These are phyloP conservation scores for Psilopogon haemacephalus DNA, from an alignment of 2,113 vertebrate genomes.

Conservation along the genomic window DNA sequence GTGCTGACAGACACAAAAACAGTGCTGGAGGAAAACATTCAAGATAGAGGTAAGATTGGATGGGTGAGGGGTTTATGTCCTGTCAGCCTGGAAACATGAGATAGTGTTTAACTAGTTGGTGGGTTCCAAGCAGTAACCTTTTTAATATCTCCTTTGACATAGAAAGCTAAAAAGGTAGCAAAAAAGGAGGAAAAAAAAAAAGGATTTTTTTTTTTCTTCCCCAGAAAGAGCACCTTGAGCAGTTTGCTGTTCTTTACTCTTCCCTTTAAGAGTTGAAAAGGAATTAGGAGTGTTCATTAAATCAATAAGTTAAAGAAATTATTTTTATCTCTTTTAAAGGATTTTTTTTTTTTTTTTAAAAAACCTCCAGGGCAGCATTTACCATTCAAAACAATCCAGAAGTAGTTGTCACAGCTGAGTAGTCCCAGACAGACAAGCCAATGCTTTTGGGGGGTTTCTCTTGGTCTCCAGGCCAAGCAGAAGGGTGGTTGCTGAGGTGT, in stretches of 20 bases:
- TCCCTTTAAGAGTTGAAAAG: background rate
- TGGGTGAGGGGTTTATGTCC: background rate
- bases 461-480: background rate
- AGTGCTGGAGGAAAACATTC: slow-evolving; percentile 89
- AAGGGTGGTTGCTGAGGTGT: background rate
- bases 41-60: slow-evolving; percentile 85
- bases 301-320: background rate
- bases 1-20: slow-evolving; percentile 90
- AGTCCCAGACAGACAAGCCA: background rate
- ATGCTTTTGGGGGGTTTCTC: background rate
- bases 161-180: background rate
- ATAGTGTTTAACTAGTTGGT: background rate
- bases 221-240: background rate
- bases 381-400: background rate
- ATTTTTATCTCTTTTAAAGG: background rate
- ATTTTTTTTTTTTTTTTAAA: background rate
- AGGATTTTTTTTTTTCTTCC: background rate
- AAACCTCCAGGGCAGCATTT: background rate
- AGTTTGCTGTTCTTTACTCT: background rate
- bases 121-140: background rate
- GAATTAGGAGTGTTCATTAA: background rate
- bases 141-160: background rate
- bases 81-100: background rate
- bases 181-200: background rate
- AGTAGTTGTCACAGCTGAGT: background rate